Base-by-base conservation (phyloP, 2,888 invertebrate genomes). In the Tyria jacobaeae region DNA sequence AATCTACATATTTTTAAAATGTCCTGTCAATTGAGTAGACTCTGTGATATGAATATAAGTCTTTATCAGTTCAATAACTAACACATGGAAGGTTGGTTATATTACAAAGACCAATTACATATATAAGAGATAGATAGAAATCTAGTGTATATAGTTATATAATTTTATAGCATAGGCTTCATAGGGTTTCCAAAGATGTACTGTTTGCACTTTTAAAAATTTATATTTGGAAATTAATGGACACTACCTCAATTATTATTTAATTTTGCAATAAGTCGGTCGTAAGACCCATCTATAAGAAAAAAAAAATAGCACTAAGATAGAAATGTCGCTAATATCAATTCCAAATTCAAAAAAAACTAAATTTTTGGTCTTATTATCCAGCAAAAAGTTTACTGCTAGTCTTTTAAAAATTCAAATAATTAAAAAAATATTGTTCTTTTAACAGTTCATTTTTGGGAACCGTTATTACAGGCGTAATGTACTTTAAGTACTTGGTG, bases 101-200 rank as follows among this genome's bases (percentile, higher is more conserved):
- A 89, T 89, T 92, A 92, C 89, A 90, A 87, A 87, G 76, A 83
- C 89, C 91, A 91, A 87, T 88, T 90, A 89, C 76, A 86, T 83
- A 83, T 85, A 86, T 80, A 87, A 92, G 90, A 91, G 84, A 89
- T 87, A 89, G 85, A 89, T 90, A 91, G 90, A 92, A 91, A 88
- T 88, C 89, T 92, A 92, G 86, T 89, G 86, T 91, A 54, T 87
- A 87, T 83, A 83, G 80, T 80, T 83, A 84, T 82, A 86, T 86
- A 85, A 61, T 76, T 66, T 62, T 59, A 85, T 85, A 89, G 85
- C 84, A 77, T 81, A 85, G 79, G 83, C 80, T 83, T 77, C 15
- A 31, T 34, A 55, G 64, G 56, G 35, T 81, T 79, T 80, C 77
- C 82, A 74, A 63, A 62, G 52, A 59, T 76, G 58, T 48, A 55